phyloP scores from a whole-genome alignment of 2,888 invertebrate species.

The Tiliacea citrago region DNA sequence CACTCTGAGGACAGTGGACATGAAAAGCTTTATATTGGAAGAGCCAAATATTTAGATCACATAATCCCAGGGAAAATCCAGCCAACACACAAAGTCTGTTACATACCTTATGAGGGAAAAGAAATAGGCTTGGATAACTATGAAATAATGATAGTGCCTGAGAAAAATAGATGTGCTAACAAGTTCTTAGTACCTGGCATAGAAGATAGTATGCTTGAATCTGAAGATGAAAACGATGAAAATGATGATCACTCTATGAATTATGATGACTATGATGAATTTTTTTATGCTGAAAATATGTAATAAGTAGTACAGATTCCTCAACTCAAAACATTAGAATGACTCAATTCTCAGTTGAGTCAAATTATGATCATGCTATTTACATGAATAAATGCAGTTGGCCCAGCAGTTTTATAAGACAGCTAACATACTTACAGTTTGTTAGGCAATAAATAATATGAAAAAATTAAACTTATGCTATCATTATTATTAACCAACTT shows the following conservation, averaged over 20 bases:
- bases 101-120: constrained; percentile 90
- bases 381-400: not conserved
- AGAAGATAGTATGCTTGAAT: constrained; percentile 43
- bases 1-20: constrained; percentile 82
- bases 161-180: constrained; percentile 60
- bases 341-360: not conserved
- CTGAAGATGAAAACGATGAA: constrained; percentile 51
- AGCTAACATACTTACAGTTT: not conserved
- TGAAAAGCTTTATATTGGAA: constrained; percentile 91
- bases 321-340: not conserved
- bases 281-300: constrained; percentile 30
- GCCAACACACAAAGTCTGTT: constrained; percentile 92
- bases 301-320: not conserved
- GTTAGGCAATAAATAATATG: not conserved
- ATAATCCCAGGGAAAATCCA: constrained; percentile 95
- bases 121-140: constrained; percentile 71
- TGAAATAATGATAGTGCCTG: constrained; percentile 75
- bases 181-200: constrained; percentile 49
- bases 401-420: constrained; percentile 2
- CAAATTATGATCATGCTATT: not conserved
- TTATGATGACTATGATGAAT: constrained; percentile 49
- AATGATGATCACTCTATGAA: constrained; percentile 48
- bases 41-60: constrained; percentile 93
- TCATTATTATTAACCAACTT: not conserved
- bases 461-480: not conserved